phyloP scores from a whole-genome alignment of 35 echinoderm and acorn worm genomes.

The Acanthaster planci region DNA sequence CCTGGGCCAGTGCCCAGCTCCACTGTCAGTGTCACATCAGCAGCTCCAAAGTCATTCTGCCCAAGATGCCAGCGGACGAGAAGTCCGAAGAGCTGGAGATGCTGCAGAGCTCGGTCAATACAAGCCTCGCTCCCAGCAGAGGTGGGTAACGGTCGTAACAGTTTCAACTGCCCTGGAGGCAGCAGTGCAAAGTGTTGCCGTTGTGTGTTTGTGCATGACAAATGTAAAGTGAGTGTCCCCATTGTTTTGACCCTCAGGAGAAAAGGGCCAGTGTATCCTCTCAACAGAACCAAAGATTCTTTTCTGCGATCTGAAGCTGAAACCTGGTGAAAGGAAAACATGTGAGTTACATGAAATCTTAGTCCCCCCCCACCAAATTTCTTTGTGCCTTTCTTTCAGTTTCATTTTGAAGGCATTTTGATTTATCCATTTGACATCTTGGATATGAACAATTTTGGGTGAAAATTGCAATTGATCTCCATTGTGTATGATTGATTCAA shows the following conservation, averaged over 20 bases:
- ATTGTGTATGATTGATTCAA: no score
- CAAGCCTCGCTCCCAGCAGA: constrained; percentile 93
- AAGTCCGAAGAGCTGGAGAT: constrained; percentile 60
- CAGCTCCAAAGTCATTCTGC: constrained; percentile 81
- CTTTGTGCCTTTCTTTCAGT: neutral
- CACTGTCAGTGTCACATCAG: constrained; percentile 98
- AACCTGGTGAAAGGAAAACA: constrained; percentile 88
- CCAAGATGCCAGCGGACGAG: constrained; percentile 39
- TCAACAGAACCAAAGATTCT: constrained; percentile 88
- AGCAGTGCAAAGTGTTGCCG: no score
- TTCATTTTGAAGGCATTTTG: no score
- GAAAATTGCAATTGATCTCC: no score
- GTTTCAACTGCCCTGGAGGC: no score
- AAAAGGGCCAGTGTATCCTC: constrained; percentile 86
- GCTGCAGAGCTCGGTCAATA: constrained; percentile 67
- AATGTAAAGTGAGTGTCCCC: no score
- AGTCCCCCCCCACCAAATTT: neutral
- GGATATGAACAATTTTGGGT: no score
- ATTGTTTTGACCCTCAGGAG: constrained; percentile 56
- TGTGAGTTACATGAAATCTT: constrained; percentile 62
- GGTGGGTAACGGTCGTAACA: constrained; percentile 26
- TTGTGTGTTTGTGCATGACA: no score
- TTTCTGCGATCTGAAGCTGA: constrained; percentile 80
- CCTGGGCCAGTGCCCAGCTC: constrained; percentile 98
- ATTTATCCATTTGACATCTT: no score